phyloP scores from a whole-genome alignment of 1,140 invertebrate genomes.

The Pararge aegeria region DNA sequence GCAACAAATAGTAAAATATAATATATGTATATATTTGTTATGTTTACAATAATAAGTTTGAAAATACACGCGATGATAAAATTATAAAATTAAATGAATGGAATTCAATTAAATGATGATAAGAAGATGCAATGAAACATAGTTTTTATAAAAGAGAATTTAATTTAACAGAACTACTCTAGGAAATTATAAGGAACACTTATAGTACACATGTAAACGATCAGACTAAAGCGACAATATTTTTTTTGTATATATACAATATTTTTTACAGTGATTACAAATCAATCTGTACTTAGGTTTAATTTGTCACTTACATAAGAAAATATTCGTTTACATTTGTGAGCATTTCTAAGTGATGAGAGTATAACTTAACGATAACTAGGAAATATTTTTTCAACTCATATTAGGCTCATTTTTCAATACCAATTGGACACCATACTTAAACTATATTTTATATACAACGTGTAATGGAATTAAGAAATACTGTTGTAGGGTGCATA shows the following conservation, averaged over 20 bases:
- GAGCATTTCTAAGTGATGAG: background rate
- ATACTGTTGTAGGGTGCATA: too few relatives aligned
- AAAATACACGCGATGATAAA: too few relatives aligned
- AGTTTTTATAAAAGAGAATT: slow-evolving; percentile 48
- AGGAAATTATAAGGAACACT: slow-evolving; percentile 50
- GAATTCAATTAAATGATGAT: too few relatives aligned
- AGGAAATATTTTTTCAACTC: background rate
- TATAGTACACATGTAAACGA: slow-evolving; percentile 47
- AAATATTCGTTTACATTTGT: slow-evolving; percentile 15
- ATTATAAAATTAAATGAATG: too few relatives aligned
- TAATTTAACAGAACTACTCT: slow-evolving; percentile 52
- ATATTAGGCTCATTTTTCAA: background rate
- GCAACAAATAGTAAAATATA: too few relatives aligned
- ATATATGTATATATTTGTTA: too few relatives aligned
- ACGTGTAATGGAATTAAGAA: too few relatives aligned
- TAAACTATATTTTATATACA: too few relatives aligned
- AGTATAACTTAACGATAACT: background rate
- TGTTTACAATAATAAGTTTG: too few relatives aligned
- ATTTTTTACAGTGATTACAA: slow-evolving; percentile 47
- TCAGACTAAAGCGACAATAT: slow-evolving; percentile 44
- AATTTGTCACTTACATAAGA: slow-evolving; percentile 13
- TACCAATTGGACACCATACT: background rate
- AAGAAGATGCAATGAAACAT: slow-evolving; percentile 37
- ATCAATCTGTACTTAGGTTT: slow-evolving; percentile 36
- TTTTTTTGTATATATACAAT: slow-evolving; percentile 42